Percentiles rank a stretch among this genome's conserved stretches.
phyloP scores from a whole-genome alignment of 2,888 invertebrate genomes.

The Conchocele bisecta region DNA sequence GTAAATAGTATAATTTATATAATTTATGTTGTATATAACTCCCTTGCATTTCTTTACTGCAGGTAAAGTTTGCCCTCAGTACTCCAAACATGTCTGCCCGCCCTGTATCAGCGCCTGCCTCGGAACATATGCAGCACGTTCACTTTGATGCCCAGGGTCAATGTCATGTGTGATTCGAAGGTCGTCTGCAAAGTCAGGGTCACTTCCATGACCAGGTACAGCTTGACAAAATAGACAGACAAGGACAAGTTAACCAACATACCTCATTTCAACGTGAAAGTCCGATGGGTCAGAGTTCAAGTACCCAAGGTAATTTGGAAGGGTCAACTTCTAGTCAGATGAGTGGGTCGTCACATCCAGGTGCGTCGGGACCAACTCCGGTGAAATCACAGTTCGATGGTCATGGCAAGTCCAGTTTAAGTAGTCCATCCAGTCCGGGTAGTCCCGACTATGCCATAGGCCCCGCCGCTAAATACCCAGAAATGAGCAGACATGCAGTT shows the following conservation, averaged over 20 bases:
- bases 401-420: too few species aligned
- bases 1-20: too few species aligned
- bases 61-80: constrained; percentile 26
- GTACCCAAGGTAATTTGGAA: constrained; percentile 66
- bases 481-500: constrained; percentile 57
- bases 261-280: constrained; percentile 58
- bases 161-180: too few species aligned
- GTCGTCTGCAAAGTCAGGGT: constrained; percentile 45
- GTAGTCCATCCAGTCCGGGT: constrained; percentile 35
- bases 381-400: too few species aligned
- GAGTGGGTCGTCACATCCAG: constrained; percentile 46
- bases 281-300: constrained; percentile 77
- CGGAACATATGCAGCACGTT: constrained; percentile 53
- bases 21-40: too few species aligned
- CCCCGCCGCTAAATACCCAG: constrained; percentile 72
- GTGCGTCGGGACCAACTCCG: constrained; percentile 1
- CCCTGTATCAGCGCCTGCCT: constrained; percentile 54
- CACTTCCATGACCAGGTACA: too few species aligned
- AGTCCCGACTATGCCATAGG: constrained; percentile 61
- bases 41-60: too few species aligned
- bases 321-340: constrained; percentile 69
- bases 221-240: constrained; percentile 39
- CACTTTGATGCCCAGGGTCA: constrained; percentile 46
- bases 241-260: constrained; percentile 7
- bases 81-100: constrained; percentile 15